Evolutionary conservation across 2,113 vertebrate genomes (phyloP).

Genomic region (Collichthys lucidus): DNA sequence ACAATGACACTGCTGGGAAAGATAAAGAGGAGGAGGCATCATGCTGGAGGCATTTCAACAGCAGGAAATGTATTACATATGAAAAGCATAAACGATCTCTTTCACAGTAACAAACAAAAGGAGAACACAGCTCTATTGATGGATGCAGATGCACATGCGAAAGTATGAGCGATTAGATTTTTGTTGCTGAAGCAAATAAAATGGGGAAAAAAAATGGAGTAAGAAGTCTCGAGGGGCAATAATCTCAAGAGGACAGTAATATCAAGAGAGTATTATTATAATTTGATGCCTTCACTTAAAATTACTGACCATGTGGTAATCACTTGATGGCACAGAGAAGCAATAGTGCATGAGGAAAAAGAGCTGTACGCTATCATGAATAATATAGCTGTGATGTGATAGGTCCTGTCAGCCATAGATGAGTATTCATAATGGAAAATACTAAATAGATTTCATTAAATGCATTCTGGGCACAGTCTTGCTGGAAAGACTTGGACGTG

Average conservation of each 20-base stretch:
- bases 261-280: conserved; percentile 51
- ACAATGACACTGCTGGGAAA: conserved; percentile 26
- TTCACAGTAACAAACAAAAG: conserved; percentile 36
- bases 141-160: not conserved
- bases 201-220: conserved; percentile 4
- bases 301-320: conserved; percentile 65
- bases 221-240: conserved; percentile 26
- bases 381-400: conserved; percentile 39
- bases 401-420: conserved; percentile 40
- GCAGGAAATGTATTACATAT: conserved; percentile 38
- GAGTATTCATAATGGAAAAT: conserved; percentile 47
- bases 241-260: conserved; percentile 37
- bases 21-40: conserved; percentile 24
- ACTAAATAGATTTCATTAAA: conserved; percentile 48
- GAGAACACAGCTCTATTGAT: not conserved
- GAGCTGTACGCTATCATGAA: conserved; percentile 26
- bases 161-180: conserved; percentile 11
- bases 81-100: conserved; percentile 55
- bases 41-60: conserved; percentile 41
- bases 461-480: conserved; percentile 33
- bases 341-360: conserved; percentile 27
- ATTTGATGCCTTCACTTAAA: conserved; percentile 60
- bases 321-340: conserved; percentile 46
- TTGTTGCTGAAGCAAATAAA: conserved; percentile 14
- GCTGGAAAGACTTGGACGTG: conserved; percentile 40